Percentiles rank a stretch among this genome's conserved stretches.
Conservation (phyloP, 2,113 vertebrate species). For the Tichodroma muraria region DNA sequence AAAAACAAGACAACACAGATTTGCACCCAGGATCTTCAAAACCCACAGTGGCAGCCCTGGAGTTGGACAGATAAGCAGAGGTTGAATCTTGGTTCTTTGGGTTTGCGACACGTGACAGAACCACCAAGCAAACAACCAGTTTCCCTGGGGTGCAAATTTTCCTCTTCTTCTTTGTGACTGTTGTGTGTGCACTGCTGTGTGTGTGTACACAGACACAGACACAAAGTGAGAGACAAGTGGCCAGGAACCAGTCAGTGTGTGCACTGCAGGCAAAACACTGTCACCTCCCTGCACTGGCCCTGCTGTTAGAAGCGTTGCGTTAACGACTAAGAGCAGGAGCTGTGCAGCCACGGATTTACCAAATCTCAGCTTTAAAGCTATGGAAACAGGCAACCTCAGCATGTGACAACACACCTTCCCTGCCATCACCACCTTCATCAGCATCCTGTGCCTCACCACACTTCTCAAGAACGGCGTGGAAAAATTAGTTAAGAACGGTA, state of each 20-base stretch:
- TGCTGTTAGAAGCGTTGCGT: not conserved
- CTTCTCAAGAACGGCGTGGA: not conserved
- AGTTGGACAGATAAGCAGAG: not conserved
- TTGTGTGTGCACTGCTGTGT: rapidly evolving
- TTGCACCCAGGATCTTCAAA: not conserved
- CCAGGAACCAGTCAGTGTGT: not conserved
- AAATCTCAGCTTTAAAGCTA: not conserved
- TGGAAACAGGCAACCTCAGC: not conserved
- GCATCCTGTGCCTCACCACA: not conserved
- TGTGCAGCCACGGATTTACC: not conserved
- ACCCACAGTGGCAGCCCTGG: not conserved
- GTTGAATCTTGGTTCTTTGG: not conserved
- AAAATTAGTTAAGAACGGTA: not conserved
- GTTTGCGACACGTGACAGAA: not conserved
- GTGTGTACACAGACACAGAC: not conserved
- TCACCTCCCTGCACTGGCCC: not conserved
- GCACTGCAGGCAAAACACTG: not conserved
- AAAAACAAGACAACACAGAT: not conserved
- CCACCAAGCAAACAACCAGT: not conserved
- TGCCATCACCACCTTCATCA: not conserved
- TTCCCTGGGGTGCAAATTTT: not conserved
- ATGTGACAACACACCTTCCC: not conserved
- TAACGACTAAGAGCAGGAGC: not conserved
- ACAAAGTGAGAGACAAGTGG: not conserved
- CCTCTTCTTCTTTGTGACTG: not conserved